Evolutionary conservation across 2,888 invertebrate genomes (phyloP), one percentile per base, ranked within the genome.

Genomic region (Drosophila melanosoma): DNA sequence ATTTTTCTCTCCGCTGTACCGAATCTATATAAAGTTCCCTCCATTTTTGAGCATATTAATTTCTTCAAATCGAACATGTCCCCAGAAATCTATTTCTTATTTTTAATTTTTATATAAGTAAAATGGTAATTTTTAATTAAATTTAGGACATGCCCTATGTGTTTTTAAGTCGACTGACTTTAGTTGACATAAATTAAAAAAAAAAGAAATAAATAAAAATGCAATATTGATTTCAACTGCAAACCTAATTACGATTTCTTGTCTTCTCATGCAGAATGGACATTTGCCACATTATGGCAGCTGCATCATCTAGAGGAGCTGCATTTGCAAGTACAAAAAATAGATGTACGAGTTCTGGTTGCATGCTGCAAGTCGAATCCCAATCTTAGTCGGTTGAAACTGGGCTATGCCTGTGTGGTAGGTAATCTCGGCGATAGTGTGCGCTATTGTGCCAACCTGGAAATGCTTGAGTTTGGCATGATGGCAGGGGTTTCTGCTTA

Each of bases 361-460:
- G 82, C 82, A 45, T 75, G 73, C 51, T 89, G 88, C 61, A 87
- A 77, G 23, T 40, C 73, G 1, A 87, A 77, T 23, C 17, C 33
- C 3, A 68, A 74, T n/a, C 62, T 85, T 7, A 66, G 51, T 7
- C 7, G 11, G 0, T 73, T 85, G 4, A 29, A 82, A 17, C 54
- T 85, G 0, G 71, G 81, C 15, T 85, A 77, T 38, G 53, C 32
- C 36, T 69, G 74, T 40, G 59, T 76, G 0, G 54, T 56, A 15
- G 52, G 66, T 8, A 69, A 65, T 35, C 51, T 87, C 0, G 26
- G 11, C 3, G 45, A 77, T n/a, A 85, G 85, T 33, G 83, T 82
- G 7, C 51, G 54, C 0, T 36, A 82, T 33, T 85, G 89, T 26
- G 20, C 33, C 4, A 77, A 74, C 11, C 58, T 85, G 48, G 83